A percentile compares a stretch with the other conserved stretches of the same genome.
Conservation (phyloP, 2,888 invertebrate genomes). For the Macrophya alboannulata region DNA sequence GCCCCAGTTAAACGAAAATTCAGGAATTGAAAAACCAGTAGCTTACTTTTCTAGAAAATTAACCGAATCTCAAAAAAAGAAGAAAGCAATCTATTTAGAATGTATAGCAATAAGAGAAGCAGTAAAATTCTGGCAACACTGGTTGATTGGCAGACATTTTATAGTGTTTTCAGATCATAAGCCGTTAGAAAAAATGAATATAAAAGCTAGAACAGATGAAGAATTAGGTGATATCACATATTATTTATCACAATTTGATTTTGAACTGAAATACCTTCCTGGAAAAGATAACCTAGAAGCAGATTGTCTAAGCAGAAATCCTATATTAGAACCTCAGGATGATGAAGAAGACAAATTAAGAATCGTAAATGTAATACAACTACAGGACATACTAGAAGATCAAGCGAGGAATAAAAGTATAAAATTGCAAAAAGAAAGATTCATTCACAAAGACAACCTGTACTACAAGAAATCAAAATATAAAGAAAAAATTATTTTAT, state of each 20-base stretch:
- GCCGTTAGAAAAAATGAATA: slow-evolving; percentile 65
- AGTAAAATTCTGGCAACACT: slow-evolving; percentile 61
- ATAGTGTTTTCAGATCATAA: slow-evolving; percentile 63
- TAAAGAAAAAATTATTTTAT: slow-evolving; percentile 59
- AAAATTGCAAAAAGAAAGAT: slow-evolving; percentile 33
- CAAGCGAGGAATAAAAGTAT: slow-evolving; percentile 46
- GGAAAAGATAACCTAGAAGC: slow-evolving; percentile 58
- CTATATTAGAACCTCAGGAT: slow-evolving; percentile 55
- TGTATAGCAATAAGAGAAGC: slow-evolving; percentile 61
- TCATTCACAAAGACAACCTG: slow-evolving; percentile 54
- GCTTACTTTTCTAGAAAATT: slow-evolving; percentile 46
- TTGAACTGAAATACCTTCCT: slow-evolving; percentile 63
- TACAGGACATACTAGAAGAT: slow-evolving; percentile 56
- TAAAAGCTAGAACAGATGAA: slow-evolving; percentile 66
- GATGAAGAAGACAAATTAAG: slow-evolving; percentile 52
- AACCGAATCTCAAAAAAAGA: slow-evolving; percentile 57
- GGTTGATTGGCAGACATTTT: slow-evolving; percentile 58
- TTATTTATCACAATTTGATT: slow-evolving; percentile 67
- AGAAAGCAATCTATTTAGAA: slow-evolving; percentile 62
- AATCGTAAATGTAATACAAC: slow-evolving; percentile 57
- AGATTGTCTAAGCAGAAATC: slow-evolving; percentile 57
- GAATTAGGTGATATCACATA: slow-evolving; percentile 65
- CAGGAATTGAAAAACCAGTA: slow-evolving; percentile 64
- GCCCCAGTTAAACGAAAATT: slow-evolving; percentile 59
- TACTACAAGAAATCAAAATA: slow-evolving; percentile 57